Base-by-base conservation (phyloP, 2,888 invertebrate genomes). In the Papilio elwesi region DNA sequence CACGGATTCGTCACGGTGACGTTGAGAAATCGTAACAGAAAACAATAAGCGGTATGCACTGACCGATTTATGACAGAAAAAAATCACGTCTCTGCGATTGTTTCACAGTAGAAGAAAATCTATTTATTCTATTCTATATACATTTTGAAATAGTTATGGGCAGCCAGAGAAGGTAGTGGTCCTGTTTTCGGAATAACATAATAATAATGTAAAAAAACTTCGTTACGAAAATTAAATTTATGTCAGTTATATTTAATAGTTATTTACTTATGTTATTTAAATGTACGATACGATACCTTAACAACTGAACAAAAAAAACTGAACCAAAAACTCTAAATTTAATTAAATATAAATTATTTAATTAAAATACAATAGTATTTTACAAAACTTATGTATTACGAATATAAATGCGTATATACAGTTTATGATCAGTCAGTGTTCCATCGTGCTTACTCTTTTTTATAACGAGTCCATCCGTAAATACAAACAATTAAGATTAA, bases 21-120 rank as follows among this genome's bases (percentile, higher is more conserved):
- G 73, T 78, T 76, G 80, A 80, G 83, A 81, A 84, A 84, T 82
- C 82, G 83, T 86, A 87, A 84, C 80, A 81, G 83, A 85, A 87
- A 87, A 86, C 86, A 87, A 87, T 85, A 78, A 77, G 75, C 82
- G 75, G 78, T 78, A 80, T 80, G 83, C 83, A 82, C 82, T 81
- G 79, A 83, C 78, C 83, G 83, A 81, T 85, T 86, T 87, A 86
- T 81, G 82, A 81, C 78, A 53, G 52, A 70, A 64, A 67, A 65
- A 53, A 70, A 64, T 9, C 38, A 55, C 70, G 67, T 69, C 70
- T 72, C 68, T 51, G 53, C 64, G 52, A 73, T 74, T 76, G 70
- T 74, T 59, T 69, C 59, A 52, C 65, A 63, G 47, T 71, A 68
- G 73, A 73, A 78, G 67, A 76, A 68, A 2, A 26, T 1, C 52